phyloP scores from a whole-genome alignment of 2,888 invertebrate species.

The Drosophila maculinotata region DNA sequence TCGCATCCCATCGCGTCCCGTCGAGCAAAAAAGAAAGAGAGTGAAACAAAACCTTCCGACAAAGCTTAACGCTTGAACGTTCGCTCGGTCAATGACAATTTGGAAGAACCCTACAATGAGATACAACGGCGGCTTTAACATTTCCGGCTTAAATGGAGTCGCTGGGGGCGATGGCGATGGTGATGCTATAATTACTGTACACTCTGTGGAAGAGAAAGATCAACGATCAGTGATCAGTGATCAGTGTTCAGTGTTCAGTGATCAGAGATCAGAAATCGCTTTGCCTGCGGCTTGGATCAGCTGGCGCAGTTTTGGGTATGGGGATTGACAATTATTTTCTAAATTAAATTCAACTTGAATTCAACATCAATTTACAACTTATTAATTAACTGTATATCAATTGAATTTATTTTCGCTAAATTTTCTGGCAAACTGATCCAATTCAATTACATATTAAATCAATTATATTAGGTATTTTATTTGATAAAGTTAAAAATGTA shows the following conservation, averaged over 20 bases:
- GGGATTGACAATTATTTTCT: neutral
- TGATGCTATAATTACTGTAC: slow-evolving; percentile 39
- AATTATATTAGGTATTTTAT: too few species aligned
- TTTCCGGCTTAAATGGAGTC: slow-evolving; percentile 53
- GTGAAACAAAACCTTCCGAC: slow-evolving; percentile 40
- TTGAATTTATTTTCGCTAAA: too few species aligned
- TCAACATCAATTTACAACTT: too few species aligned
- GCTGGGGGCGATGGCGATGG: slow-evolving; percentile 8
- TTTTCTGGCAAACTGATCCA: too few species aligned
- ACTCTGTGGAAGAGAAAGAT: neutral
- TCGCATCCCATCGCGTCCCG: slow-evolving; percentile 29
- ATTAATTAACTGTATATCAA: too few species aligned
- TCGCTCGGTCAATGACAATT: slow-evolving; percentile 54
- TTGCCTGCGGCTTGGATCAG: slow-evolving; percentile 14
- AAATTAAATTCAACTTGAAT: neutral
- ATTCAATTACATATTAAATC: too few species aligned
- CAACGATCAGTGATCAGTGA: slow-evolving; percentile 1
- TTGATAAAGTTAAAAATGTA: too few species aligned
- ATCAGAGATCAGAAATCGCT: slow-evolving; percentile 1
- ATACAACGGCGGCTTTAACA: slow-evolving; percentile 32
- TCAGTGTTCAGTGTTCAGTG: neutral
- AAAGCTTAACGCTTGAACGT: slow-evolving; percentile 53
- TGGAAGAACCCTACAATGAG: slow-evolving; percentile 35
- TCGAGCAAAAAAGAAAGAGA: neutral
- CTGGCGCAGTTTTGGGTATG: neutral